phyloP scores from a whole-genome alignment of 2,888 invertebrate genomes.

The Anticlea derivata region DNA sequence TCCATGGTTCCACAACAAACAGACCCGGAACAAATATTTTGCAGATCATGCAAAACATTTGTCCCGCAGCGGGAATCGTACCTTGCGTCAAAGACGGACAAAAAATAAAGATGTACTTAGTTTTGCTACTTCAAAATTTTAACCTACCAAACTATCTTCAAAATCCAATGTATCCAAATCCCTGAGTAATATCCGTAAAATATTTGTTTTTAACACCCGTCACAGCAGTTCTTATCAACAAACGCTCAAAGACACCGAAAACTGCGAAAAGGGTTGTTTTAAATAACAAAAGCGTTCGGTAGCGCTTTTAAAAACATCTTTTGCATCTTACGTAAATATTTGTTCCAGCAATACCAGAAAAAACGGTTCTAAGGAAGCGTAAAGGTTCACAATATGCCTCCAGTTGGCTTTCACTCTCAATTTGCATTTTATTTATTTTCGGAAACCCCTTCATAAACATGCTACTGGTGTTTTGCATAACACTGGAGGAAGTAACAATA shows the following conservation, averaged over 20 bases:
- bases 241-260: conserved; percentile 59
- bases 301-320: conserved; percentile 75
- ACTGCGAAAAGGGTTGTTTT: conserved; percentile 74
- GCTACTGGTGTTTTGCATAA: conserved; percentile 81
- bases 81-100: too few relatives aligned
- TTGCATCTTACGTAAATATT: conserved; percentile 82
- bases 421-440: conserved; percentile 61
- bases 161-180: conserved; percentile 15
- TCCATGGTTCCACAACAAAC: too few relatives aligned
- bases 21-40: too few relatives aligned
- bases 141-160: conserved; percentile 29
- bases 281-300: conserved; percentile 77
- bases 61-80: too few relatives aligned
- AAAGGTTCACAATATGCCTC: conserved; percentile 69
- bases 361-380: conserved; percentile 63
- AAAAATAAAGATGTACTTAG: too few relatives aligned
- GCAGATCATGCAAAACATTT: too few relatives aligned
- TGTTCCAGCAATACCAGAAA: conserved; percentile 57
- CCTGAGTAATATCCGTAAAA: conserved; percentile 22
- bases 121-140: too few relatives aligned
- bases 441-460: conserved; percentile 72
- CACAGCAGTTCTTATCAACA: conserved; percentile 53
- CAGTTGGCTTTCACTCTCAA: conserved; percentile 79
- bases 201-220: conserved; percentile 40
- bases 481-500: conserved; percentile 72